phyloP scores from a whole-genome alignment of 1,140 invertebrate genomes.

The Oncopeltus fasciatus region DNA sequence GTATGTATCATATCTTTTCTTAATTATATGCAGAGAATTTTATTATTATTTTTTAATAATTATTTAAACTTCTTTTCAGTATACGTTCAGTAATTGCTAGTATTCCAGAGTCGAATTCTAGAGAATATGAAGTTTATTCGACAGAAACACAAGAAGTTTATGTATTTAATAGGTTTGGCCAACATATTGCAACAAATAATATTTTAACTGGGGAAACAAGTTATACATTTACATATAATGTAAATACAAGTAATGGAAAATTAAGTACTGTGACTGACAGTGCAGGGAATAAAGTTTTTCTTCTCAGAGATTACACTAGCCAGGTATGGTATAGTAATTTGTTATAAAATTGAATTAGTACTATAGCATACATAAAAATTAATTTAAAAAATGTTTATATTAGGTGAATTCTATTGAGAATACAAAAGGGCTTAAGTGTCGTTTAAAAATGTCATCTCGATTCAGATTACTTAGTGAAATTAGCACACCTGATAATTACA shows the following conservation, averaged over 20 bases:
- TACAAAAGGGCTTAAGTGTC: conserved; percentile 82
- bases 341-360: not conserved
- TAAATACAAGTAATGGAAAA: conserved; percentile 91
- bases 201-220: conserved; percentile 82
- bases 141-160: conserved; percentile 92
- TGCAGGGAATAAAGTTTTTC: conserved; percentile 82
- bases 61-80: conserved; percentile 27
- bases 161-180: conserved; percentile 89
- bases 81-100: conserved; percentile 84
- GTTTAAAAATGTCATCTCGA: conserved; percentile 63
- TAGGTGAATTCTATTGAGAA: conserved; percentile 84
- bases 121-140: conserved; percentile 88
- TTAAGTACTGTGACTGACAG: conserved; percentile 81
- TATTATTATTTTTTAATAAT: not conserved
- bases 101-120: conserved; percentile 67
- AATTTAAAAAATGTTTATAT: not conserved
- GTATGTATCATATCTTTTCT: conserved; percentile 9
- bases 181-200: conserved; percentile 82
- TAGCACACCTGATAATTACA: conserved; percentile 78
- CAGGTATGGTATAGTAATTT: conserved; percentile 30
- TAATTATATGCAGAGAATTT: not conserved
- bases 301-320: conserved; percentile 73
- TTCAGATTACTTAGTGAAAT: conserved; percentile 80
- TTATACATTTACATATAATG: conserved; percentile 88
- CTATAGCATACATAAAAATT: not conserved